phyloP scores from a whole-genome alignment of 2,113 vertebrate genomes.

The western clawed frog (Xenopus tropicalis) region DNA sequence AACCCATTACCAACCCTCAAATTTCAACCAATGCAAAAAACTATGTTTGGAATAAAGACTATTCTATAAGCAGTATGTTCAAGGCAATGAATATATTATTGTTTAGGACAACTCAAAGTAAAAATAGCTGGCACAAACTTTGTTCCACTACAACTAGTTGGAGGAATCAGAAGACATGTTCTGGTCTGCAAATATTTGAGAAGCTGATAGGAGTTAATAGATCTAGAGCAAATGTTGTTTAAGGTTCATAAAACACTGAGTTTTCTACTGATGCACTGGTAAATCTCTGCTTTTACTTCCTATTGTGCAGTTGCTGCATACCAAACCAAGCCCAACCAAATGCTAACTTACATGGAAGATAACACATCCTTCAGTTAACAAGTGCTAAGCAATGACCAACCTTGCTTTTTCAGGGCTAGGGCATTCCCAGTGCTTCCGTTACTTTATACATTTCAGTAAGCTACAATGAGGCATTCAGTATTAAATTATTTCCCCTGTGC shows the following conservation, averaged over 20 bases:
- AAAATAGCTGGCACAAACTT: too few relatives aligned
- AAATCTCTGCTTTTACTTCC: slow-evolving; percentile 6
- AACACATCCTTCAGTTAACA: slow-evolving; percentile 44
- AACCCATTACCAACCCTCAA: neutral
- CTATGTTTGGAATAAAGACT: slow-evolving; percentile 10
- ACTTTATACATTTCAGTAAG: slow-evolving; percentile 22
- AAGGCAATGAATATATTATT: slow-evolving; percentile 31
- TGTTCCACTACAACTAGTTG: too few relatives aligned
- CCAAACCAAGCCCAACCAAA: slow-evolving; percentile 41
- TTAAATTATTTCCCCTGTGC: slow-evolving; percentile 70
- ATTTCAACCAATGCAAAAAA: neutral
- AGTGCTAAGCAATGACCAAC: slow-evolving; percentile 49
- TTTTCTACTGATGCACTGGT: too few relatives aligned
- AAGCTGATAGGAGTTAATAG: too few relatives aligned
- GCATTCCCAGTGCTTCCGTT: slow-evolving; percentile 44
- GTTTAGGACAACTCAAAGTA: neutral
- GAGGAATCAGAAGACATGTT: too few relatives aligned
- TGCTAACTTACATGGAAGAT: slow-evolving; percentile 40
- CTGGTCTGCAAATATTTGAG: too few relatives aligned
- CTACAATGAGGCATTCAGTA: slow-evolving; percentile 10
- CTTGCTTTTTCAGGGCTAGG: slow-evolving; percentile 51
- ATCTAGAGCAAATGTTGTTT: too few relatives aligned
- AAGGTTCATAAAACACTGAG: slow-evolving; percentile 11
- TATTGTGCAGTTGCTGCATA: slow-evolving; percentile 25
- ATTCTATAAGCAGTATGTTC: slow-evolving; percentile 22